Percentiles rank a stretch among this genome's conserved stretches.
phyloP scores from a whole-genome alignment of 1,140 invertebrate genomes.

The Caenorhabditis latens region DNA sequence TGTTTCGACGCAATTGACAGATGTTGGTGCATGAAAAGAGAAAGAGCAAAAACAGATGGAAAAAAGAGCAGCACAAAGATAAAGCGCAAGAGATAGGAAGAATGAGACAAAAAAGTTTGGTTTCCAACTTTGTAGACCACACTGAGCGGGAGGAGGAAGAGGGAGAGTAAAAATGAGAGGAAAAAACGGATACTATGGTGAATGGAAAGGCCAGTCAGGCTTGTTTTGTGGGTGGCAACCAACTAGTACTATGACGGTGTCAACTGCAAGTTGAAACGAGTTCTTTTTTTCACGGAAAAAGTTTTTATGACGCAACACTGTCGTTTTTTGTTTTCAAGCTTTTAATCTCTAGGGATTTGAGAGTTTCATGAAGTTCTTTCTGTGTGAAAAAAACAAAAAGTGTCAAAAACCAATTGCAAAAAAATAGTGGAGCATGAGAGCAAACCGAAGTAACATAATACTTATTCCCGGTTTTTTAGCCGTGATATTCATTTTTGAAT shows the following conservation, averaged over 20 bases:
- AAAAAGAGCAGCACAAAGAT: slow-evolving; percentile 12
- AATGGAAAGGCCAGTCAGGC: slow-evolving; percentile 28
- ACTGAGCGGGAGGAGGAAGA: slow-evolving; percentile 18
- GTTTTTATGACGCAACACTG: background rate
- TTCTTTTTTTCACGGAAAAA: slow-evolving; percentile 29
- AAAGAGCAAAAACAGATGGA: background rate
- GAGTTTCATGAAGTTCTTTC: background rate
- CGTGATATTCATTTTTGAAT: too few relatives aligned
- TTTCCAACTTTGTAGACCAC: slow-evolving; percentile 4
- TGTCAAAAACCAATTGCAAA: too few relatives aligned
- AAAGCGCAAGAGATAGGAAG: slow-evolving; percentile 20
- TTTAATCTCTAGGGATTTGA: background rate
- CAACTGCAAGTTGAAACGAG: background rate
- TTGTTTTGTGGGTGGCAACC: slow-evolving; percentile 40
- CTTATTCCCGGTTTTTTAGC: too few relatives aligned
- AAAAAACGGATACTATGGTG: slow-evolving; percentile 49
- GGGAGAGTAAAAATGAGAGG: background rate
- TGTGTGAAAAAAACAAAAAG: background rate
- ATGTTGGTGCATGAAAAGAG: background rate
- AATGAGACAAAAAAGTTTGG: slow-evolving; percentile 15
- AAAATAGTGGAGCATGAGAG: too few relatives aligned
- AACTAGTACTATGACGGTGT: slow-evolving; percentile 21
- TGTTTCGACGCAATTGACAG: background rate
- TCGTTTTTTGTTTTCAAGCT: background rate
- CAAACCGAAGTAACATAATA: too few relatives aligned